A percentile compares a stretch with the other conserved stretches of the same genome.
Evolutionary conservation across 2,797 vertebrate genomes (phyloP).

Genomic region (Oryzias sinensis): DNA sequence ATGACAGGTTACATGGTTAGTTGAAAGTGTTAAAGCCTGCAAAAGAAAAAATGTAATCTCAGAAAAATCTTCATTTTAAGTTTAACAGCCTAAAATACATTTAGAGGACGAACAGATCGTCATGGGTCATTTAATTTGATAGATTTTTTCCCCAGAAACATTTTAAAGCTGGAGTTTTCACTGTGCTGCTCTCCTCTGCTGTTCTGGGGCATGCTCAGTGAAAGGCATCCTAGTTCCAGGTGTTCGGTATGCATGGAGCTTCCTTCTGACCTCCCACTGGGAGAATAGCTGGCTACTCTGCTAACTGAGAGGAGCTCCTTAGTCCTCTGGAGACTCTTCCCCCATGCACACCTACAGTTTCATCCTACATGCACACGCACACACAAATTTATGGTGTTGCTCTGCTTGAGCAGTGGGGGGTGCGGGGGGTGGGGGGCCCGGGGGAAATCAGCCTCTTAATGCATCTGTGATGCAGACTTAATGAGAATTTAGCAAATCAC

Average conservation of each 20-base stretch:
- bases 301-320: constrained; percentile 42
- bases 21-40: constrained; percentile 3
- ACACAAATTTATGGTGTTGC: constrained; percentile 70
- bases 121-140: no score
- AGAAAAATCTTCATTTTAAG: no score
- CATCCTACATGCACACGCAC: constrained; percentile 29
- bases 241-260: constrained; percentile 41
- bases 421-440: constrained; percentile 45
- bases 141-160: no score
- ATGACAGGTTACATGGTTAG: not conserved
- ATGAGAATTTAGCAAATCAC: constrained; percentile 81
- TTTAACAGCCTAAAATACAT: no score
- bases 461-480: constrained; percentile 80
- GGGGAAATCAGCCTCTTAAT: constrained; percentile 81
- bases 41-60: not conserved
- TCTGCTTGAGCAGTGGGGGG: constrained; percentile 52
- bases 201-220: constrained; percentile 29
- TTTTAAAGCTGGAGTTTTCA: no score
- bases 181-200: constrained; percentile 17
- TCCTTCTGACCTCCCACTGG: constrained; percentile 51
- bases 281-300: constrained; percentile 37
- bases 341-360: constrained; percentile 45
- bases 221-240: constrained; percentile 46
- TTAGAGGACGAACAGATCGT: no score
- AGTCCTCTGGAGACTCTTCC: constrained; percentile 48